Evolutionary conservation across 2,113 vertebrate genomes (phyloP).

Genomic region (Gallinago media): DNA sequence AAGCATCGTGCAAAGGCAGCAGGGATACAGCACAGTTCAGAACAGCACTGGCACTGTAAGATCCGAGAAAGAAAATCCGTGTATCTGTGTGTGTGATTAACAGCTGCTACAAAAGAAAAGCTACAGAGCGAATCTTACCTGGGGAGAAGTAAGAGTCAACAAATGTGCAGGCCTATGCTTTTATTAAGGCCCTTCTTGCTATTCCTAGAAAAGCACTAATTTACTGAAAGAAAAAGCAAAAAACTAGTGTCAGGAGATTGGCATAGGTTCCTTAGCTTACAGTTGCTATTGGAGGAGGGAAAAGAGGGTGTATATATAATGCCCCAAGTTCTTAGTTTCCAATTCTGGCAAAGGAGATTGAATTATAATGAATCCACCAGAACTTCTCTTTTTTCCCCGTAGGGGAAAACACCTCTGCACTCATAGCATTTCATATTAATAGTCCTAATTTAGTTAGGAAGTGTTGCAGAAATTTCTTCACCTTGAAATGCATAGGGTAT

Average conservation of each 20-base stretch:
- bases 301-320: background rate
- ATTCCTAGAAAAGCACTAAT: background rate
- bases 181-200: background rate
- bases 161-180: background rate
- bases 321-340: background rate
- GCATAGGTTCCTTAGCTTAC: background rate
- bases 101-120: background rate
- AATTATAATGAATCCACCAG: no score
- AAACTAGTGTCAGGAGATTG: background rate
- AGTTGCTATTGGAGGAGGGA: background rate
- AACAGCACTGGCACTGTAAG: background rate
- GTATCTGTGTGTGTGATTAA: background rate
- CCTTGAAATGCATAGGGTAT: background rate
- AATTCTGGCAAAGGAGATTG: no score
- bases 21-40: background rate
- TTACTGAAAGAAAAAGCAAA: background rate
- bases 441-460: background rate
- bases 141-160: background rate
- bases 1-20: background rate
- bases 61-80: background rate
- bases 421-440: background rate
- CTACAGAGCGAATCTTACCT: background rate
- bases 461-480: background rate
- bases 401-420: no score
- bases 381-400: no score